These are phyloP conservation scores for Ferdinandea cuprea DNA, from an alignment of 2,888 invertebrate species.

Conservation along the genomic window DNA sequence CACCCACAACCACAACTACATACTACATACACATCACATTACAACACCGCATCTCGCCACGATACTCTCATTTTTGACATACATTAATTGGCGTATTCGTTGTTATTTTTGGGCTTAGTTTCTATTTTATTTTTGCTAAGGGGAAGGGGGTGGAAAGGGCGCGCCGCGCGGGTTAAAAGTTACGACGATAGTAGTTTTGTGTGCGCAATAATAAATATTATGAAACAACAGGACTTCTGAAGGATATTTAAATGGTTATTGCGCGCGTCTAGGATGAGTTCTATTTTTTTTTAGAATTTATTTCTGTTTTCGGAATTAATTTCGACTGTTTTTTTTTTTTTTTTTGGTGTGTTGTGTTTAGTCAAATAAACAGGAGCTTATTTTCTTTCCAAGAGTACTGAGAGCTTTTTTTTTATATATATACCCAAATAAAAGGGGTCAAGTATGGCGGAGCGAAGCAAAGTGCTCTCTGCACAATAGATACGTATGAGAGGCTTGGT, in stretches of 20 bases:
- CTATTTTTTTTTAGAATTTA: conserved; percentile 26
- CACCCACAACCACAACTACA: conserved; percentile 38
- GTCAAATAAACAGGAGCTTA: conserved; percentile 61
- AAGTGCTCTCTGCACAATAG: conserved; percentile 29
- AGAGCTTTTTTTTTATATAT: conserved; percentile 38
- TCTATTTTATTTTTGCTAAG: conserved; percentile 9
- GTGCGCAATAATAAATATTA: conserved; percentile 46
- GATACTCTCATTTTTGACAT: conserved; percentile 63
- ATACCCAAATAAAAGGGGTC: conserved; percentile 69
- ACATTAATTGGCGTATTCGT: conserved; percentile 56
- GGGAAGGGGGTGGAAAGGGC: no score
- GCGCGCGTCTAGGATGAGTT: conserved; percentile 2
- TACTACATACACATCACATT: conserved; percentile 23
- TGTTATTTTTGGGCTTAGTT: conserved; percentile 4
- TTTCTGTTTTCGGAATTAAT: conserved; percentile 59
- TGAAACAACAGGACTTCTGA: conserved; percentile 35
- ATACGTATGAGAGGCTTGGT: conserved; percentile 47
- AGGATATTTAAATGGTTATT: conserved; percentile 37
- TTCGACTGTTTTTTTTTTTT: conserved; percentile 11
- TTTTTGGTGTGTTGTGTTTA: no score
- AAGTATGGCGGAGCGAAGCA: conserved; percentile 62
- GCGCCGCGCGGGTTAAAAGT: no score
- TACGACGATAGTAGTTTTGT: conserved; percentile 59
- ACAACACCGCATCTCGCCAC: conserved; percentile 45
- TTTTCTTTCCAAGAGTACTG: conserved; percentile 23